phyloP scores from a whole-genome alignment of 1,140 invertebrate genomes.

The Neodiprion virginianus region DNA sequence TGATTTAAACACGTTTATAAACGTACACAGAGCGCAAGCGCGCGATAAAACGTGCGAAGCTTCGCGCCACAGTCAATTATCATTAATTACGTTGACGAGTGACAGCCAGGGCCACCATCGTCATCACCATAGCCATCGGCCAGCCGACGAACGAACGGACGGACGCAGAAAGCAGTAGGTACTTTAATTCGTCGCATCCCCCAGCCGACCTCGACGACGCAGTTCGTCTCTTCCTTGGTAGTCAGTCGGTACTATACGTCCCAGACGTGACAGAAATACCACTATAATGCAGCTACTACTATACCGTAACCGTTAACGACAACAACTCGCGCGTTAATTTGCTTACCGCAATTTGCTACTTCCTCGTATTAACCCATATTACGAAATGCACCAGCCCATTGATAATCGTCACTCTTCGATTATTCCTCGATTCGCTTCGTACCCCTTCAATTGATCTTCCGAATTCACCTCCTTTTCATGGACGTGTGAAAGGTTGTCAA shows the following conservation, averaged over 20 bases:
- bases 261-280: not conserved
- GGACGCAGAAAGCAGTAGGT: conserved; percentile 2
- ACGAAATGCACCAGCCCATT: not conserved
- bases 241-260: not conserved
- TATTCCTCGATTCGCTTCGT: no score
- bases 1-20: no score
- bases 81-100: conserved; percentile 7
- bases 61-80: conserved; percentile 4
- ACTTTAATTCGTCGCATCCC: conserved; percentile 2
- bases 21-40: not conserved
- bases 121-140: not conserved
- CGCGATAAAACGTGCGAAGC: not conserved
- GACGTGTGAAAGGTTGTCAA: no score
- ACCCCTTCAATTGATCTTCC: no score
- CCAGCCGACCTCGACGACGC: not conserved
- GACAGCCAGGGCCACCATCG: conserved; percentile 3
- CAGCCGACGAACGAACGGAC: not conserved
- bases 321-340: not conserved
- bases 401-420: not conserved
- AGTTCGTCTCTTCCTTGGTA: not conserved
- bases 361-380: not conserved
- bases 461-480: no score
- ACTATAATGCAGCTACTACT: no score
- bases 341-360: not conserved
- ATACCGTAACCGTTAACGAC: no score